phyloP scores from a whole-genome alignment of 2,888 invertebrate genomes.

The Chymomyza procnemis region DNA sequence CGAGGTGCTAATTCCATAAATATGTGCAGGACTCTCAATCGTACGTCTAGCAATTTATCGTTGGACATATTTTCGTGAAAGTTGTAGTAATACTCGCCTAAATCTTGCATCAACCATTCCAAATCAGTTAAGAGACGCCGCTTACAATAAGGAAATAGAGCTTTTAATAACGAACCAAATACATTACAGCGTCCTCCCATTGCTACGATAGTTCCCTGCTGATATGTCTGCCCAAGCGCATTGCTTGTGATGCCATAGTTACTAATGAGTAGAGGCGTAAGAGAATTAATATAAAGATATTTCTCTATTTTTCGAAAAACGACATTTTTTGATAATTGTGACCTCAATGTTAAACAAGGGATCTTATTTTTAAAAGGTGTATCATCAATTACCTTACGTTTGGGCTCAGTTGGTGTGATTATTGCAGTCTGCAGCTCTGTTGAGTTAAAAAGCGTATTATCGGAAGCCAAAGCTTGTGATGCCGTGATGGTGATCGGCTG shows the following conservation, averaged over 20 bases:
- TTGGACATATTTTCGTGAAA: background rate
- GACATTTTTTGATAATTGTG: background rate
- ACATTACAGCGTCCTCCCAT: conserved; percentile 32
- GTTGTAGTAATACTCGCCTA: conserved; percentile 43
- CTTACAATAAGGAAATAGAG: conserved; percentile 36
- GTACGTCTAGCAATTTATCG: conserved; percentile 29
- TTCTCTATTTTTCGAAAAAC: conserved; percentile 36
- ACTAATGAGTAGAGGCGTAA: conserved; percentile 41
- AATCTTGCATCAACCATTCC: conserved; percentile 23
- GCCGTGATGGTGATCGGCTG: conserved; percentile 13
- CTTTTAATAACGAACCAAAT: conserved; percentile 34
- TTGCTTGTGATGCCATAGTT: conserved; percentile 35
- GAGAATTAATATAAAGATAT: conserved; percentile 29
- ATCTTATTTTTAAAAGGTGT: conserved; percentile 15
- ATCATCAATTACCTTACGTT: conserved; percentile 49
- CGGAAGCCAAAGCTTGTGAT: conserved; percentile 52
- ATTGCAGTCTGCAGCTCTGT: conserved; percentile 40
- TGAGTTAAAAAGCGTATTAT: conserved; percentile 52
- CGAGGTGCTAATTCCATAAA: conserved; percentile 41
- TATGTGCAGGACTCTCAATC: conserved; percentile 32
- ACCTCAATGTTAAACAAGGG: background rate
- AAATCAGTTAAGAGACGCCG: conserved; percentile 32
- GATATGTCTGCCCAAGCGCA: conserved; percentile 34
- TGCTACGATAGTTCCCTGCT: conserved; percentile 40
- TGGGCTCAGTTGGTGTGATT: conserved; percentile 21